phyloP scores from a whole-genome alignment of 2,113 vertebrate species.

The Triplophysa rosa region DNA sequence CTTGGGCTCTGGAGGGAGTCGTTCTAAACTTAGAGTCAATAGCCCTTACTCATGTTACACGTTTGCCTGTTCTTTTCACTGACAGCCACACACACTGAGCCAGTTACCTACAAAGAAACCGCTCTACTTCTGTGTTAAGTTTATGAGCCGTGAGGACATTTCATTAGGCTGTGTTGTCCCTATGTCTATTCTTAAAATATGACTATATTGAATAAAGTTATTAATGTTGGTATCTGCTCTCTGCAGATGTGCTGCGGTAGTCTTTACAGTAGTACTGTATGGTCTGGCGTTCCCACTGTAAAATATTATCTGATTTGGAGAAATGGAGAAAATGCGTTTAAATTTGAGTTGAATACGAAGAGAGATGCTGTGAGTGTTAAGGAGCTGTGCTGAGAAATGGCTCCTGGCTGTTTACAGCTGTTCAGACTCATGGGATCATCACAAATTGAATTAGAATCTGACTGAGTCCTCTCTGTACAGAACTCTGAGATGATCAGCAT shows the following conservation, averaged over 20 bases:
- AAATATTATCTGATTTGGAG: not conserved
- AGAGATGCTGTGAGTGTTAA: constrained; percentile 34
- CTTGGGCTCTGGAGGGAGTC: constrained; percentile 57
- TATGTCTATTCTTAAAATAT: not conserved
- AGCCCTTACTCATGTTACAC: constrained; percentile 68
- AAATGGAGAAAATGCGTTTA: not conserved
- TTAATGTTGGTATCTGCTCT: not conserved
- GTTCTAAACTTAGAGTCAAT: constrained; percentile 75
- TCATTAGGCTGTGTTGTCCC: not conserved
- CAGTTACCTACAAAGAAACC: constrained; percentile 40
- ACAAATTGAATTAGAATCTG: constrained; percentile 53
- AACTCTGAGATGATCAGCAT: constrained; percentile 36
- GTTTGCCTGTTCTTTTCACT: constrained; percentile 34
- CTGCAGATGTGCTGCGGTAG: too few species aligned
- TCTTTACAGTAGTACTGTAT: not conserved
- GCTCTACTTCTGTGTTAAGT: not conserved
- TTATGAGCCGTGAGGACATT: not conserved
- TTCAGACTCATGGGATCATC: constrained; percentile 57
- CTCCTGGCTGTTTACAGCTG: constrained; percentile 61
- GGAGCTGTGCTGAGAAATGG: constrained; percentile 51
- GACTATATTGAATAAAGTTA: not conserved
- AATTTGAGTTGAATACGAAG: not conserved
- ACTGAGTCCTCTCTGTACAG: constrained; percentile 39
- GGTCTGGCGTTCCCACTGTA: not conserved
- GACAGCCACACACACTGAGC: constrained; percentile 54